These are phyloP conservation scores for Aleiodes sp. DNA, from an alignment of 1,140 invertebrate species.

Conservation along the genomic window DNA sequence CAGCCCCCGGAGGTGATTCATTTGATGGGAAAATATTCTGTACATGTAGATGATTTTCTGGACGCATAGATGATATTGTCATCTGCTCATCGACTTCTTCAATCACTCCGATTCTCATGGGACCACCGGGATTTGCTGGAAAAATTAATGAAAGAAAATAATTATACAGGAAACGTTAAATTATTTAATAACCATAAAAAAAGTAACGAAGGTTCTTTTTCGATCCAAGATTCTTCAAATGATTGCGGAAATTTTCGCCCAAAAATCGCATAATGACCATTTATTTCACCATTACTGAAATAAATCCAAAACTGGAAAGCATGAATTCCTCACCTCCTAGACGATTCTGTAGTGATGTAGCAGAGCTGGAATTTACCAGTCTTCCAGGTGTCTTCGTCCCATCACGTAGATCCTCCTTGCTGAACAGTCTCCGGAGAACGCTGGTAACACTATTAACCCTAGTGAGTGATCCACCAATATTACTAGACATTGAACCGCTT, in stretches of 20 bases:
- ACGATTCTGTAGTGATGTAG: slow-evolving; percentile 55
- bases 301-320: slow-evolving; percentile 28
- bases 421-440: slow-evolving; percentile 79
- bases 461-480: slow-evolving; percentile 70
- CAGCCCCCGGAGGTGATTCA: slow-evolving; percentile 58
- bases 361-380: slow-evolving; percentile 52
- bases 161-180: too few relatives aligned
- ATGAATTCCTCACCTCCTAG: slow-evolving; percentile 51
- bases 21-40: slow-evolving; percentile 59
- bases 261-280: too few relatives aligned
- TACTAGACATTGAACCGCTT: slow-evolving; percentile 56
- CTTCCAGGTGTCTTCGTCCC: slow-evolving; percentile 53
- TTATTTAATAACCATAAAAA: too few relatives aligned
- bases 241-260: too few relatives aligned
- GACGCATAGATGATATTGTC: slow-evolving; percentile 77
- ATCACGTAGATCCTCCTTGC: slow-evolving; percentile 71
- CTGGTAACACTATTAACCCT: slow-evolving; percentile 77
- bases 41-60: slow-evolving; percentile 65
- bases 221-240: too few relatives aligned
- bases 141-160: too few relatives aligned
- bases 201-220: too few relatives aligned
- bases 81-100: slow-evolving; percentile 85
- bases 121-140: slow-evolving; percentile 62
- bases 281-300: too few relatives aligned
- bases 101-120: slow-evolving; percentile 79